phyloP scores from a whole-genome alignment of 2,888 invertebrate genomes.

The Erpobdella octoculata region DNA sequence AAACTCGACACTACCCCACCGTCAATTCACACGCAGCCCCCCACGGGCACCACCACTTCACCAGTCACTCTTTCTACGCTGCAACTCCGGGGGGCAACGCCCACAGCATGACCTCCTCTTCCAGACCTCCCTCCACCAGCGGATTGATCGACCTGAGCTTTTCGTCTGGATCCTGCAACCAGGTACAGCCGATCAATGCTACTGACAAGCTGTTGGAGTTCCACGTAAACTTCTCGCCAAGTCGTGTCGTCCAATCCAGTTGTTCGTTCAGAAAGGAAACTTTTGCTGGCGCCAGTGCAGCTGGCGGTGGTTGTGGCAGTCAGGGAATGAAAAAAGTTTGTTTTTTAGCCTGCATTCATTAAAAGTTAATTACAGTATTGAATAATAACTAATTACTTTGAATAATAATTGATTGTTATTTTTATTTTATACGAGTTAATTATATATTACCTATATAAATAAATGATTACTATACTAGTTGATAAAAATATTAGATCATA shows the following conservation, averaged over 20 bases:
- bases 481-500: no score
- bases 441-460: no score
- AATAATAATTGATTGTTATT: no score
- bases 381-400: no score
- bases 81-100: background rate
- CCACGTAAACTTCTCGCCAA: background rate
- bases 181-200: conserved; percentile 3
- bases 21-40: background rate
- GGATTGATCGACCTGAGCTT: conserved; percentile 29
- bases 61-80: background rate
- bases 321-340: no score
- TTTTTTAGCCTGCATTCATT: no score
- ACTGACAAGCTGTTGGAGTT: background rate
- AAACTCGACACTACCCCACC: background rate
- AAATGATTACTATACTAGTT: no score
- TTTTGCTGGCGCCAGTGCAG: no score
- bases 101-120: background rate
- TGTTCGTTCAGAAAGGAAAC: background rate
- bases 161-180: conserved; percentile 16
- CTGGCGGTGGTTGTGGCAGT: no score
- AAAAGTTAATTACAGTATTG: no score
- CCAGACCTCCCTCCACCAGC: conserved; percentile 25
- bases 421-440: no score
- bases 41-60: background rate
- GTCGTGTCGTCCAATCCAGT: background rate